Evolutionary conservation across 2,797 vertebrate genomes (phyloP).

Genomic region (Vespertilio murinus): DNA sequence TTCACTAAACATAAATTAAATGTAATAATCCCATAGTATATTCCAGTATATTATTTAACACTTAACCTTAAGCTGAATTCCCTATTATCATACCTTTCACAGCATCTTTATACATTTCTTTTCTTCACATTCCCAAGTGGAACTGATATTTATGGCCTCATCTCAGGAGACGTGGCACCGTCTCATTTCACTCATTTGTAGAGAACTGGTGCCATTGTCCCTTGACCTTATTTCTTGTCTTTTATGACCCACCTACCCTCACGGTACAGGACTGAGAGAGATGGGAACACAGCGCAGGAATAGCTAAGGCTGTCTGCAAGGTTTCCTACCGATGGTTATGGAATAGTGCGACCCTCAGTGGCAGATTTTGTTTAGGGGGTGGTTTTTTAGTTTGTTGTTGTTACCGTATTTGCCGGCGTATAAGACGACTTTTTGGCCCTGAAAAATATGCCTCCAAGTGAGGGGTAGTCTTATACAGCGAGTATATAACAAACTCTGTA

Average conservation of each 20-base stretch:
- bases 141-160: background rate
- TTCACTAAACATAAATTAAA: constrained; percentile 40
- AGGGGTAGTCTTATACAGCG: too few relatives aligned
- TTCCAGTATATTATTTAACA: background rate
- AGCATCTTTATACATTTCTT: background rate
- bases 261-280: background rate
- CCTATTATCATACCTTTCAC: background rate
- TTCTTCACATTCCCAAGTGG: background rate
- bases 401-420: too few relatives aligned
- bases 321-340: background rate
- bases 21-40: background rate
- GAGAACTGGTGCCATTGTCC: constrained; percentile 16
- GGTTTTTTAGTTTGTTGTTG: too few relatives aligned
- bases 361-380: background rate
- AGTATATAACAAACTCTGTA: too few relatives aligned
- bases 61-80: constrained; percentile 11
- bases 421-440: too few relatives aligned
- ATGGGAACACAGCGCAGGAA: background rate
- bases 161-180: background rate
- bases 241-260: background rate
- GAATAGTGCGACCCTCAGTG: background rate
- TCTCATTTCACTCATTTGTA: background rate
- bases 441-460: too few relatives aligned
- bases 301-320: background rate
- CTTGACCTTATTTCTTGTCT: background rate